Evolutionary conservation across 53 echinoderm and acorn worm species (phyloP), one percentile per base, ranked within the genome.

Genomic region (Arbacia lixula): DNA sequence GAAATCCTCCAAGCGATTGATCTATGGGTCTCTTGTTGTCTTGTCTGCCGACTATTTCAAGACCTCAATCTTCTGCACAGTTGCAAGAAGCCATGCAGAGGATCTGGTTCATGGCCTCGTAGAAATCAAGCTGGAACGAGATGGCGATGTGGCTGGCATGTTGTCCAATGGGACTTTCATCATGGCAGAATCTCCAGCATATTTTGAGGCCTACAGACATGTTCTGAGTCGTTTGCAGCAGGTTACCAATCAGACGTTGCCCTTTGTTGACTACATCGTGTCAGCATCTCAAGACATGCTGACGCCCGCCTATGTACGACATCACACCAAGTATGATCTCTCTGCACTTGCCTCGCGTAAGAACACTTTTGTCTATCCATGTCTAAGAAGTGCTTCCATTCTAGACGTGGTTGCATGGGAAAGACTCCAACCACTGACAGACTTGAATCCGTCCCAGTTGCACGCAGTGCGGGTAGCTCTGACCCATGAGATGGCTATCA

Each of bases 151-250:
- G 16, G 41, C 4, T 19, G 30, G 28, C 30, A 69, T 38, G 55
- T 27, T 36, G 1, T 8, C 21, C 10, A 34, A 49, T 12, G 63
- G 21, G 62, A 81, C 80, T 4, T 98, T 90, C 55, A 84, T 90
- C 19, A 98, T 98, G 98, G 98, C 88, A n/a, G 98, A 98, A 75
- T 88, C 97, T 1, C 77, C 93, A 49, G 92, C 92, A 11, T 98
- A 86, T 78, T 98, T 94, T 71, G 94, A 94, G 63, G 90, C 94
- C 16, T 98, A 94, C 67, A 86, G 93, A 3, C 98, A 90, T 74
- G 94, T 98, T 16, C 68, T 98, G 36, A 46, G 72, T 33, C 86
- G 90, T 17, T 61, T 98, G 35, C 94, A 98, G 62, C 76, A 90
- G 42, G 78, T 92, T 16, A 62, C 30, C 25, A 75, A 64, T 50